Evolutionary conservation across 1,140 invertebrate genomes (phyloP).

Genomic region (Saccostrea glomerata): DNA sequence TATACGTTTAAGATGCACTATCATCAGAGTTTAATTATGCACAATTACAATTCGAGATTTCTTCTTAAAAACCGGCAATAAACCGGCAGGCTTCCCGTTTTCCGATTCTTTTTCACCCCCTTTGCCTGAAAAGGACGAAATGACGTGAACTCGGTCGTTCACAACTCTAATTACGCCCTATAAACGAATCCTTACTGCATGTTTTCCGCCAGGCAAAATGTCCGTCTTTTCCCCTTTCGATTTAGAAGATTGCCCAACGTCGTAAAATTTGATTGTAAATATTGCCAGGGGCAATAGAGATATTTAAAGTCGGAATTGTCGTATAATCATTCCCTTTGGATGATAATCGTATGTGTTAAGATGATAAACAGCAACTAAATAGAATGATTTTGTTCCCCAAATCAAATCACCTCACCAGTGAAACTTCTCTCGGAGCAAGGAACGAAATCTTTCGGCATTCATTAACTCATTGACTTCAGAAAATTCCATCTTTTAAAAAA

Average conservation of each 20-base stretch:
- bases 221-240: slow-evolving; percentile 35
- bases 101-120: background rate
- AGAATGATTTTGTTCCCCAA: slow-evolving; percentile 27
- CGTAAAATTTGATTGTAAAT: slow-evolving; percentile 36
- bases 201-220: slow-evolving; percentile 18
- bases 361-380: slow-evolving; percentile 36
- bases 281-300: slow-evolving; percentile 30
- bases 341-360: slow-evolving; percentile 34
- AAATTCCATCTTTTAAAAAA: background rate
- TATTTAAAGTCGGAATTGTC: slow-evolving; percentile 27
- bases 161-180: slow-evolving; percentile 6
- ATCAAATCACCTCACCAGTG: slow-evolving; percentile 24
- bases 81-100: background rate
- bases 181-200: slow-evolving; percentile 15
- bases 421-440: background rate
- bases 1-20: background rate
- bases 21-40: background rate
- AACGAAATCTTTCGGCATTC: background rate
- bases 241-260: slow-evolving; percentile 30
- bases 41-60: background rate
- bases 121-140: background rate
- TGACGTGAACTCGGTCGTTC: background rate
- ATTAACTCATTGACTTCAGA: background rate
- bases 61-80: background rate
- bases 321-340: slow-evolving; percentile 31